Base-by-base conservation (phyloP, 2,797 vertebrate species). In the Novumbra hubbsi region DNA sequence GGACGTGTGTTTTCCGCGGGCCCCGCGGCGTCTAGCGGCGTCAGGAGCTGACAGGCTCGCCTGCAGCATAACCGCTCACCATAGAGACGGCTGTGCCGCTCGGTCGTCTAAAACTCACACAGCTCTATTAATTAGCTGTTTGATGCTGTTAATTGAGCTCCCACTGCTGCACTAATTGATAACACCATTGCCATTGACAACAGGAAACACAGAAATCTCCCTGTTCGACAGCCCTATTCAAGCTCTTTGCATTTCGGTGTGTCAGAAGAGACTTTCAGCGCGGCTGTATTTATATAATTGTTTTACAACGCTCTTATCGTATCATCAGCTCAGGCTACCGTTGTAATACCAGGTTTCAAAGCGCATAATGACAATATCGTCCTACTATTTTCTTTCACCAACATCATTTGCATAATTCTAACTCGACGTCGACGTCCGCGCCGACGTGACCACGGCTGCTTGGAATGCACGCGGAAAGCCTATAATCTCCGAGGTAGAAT, bases 131-230 rank as follows among this genome's bases (percentile, higher is more conserved):
- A 95, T 94, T 92, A 94, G 92, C 90, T 91, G 92, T 94, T 94
- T 95, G 93, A 95, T 93, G 92, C 89, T 91, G 92, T 93, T 94
- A 95, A 95, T 94, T 95, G 93, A 92, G 90, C 92, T 94, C 92
- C 93, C 91, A 92, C 92, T 91, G 92, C 91, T 94, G 91, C 92
- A 92, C 92, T 94, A 94, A 94, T 94, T 95, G 93, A 94, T 94
- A 94, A 93, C 86, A 84, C 90, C 87, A 91, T 92, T 88, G 87
- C 91, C 91, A 88, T 88, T 91, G 93, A 92, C 91, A 91, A 92
- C 88, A 90, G 85, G 81, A 88, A 91, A 93, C 87, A 90, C 86
- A 90, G 90, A 76, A 83, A 74, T 65, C 63, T 64, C 27, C 63
- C 63, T 32, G 30, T 65, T 65, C 55, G 21, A 60, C 55, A 60